Percentiles rank a stretch among this genome's conserved stretches.
phyloP scores from a whole-genome alignment of 2,888 invertebrate species.

The Emmelina monodactyla region DNA sequence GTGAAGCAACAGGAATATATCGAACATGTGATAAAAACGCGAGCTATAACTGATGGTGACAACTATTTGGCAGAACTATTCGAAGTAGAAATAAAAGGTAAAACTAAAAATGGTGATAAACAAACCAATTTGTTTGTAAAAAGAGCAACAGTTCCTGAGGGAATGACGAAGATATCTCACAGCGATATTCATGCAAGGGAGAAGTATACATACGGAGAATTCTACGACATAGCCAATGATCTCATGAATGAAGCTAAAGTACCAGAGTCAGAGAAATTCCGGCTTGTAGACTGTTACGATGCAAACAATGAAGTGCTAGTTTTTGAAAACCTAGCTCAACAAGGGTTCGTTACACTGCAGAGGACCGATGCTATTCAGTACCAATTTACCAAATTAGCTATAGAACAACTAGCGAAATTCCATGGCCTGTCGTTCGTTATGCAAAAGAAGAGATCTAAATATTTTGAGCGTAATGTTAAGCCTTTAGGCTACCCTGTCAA shows the following conservation, averaged over 20 bases:
- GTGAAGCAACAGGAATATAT: conserved; percentile 11
- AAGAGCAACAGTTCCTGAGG: conserved; percentile 15
- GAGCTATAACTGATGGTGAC: not conserved
- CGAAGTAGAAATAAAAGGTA: conserved; percentile 20
- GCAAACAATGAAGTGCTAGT: conserved; percentile 26
- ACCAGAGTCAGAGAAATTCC: conserved; percentile 25
- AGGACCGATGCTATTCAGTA: conserved; percentile 27
- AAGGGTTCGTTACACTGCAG: conserved; percentile 25
- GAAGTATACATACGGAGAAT: conserved; percentile 27
- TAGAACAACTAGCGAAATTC: conserved; percentile 34
- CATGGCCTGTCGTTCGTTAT: conserved; percentile 31
- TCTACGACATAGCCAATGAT: conserved; percentile 23
- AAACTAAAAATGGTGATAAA: conserved; percentile 25
- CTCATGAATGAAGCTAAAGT: conserved; percentile 27
- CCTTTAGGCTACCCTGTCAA: conserved; percentile 14
- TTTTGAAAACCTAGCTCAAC: conserved; percentile 29
- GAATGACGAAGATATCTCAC: conserved; percentile 18
- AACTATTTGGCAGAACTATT: conserved; percentile 18
- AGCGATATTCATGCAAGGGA: conserved; percentile 23
- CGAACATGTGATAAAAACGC: not conserved
- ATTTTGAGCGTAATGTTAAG: conserved; percentile 24
- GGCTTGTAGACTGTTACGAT: conserved; percentile 25
- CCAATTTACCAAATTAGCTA: conserved; percentile 26
- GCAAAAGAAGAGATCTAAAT: conserved; percentile 23
- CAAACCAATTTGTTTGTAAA: conserved; percentile 24